Percentiles rank a stretch among this genome's conserved stretches.
These are phyloP conservation scores for Semotilus atromaculatus DNA, from an alignment of 2,797 vertebrate species.

Conservation along the genomic window DNA sequence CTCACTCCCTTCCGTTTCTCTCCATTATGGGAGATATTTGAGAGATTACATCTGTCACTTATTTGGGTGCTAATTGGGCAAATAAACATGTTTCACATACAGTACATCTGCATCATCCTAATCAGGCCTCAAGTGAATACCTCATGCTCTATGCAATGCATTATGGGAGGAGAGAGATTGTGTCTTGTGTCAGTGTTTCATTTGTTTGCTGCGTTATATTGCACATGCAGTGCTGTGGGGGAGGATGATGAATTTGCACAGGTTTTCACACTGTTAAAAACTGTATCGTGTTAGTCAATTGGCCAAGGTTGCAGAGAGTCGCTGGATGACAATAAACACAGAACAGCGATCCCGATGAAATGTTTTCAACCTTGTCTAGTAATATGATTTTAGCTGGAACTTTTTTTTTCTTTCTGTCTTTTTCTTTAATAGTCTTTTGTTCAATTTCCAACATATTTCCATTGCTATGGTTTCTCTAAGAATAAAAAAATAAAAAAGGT, in stretches of 20 bases:
- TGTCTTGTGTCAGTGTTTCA: slow-evolving; percentile 26
- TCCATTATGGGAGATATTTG: slow-evolving; percentile 64
- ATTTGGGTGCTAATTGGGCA: slow-evolving; percentile 73
- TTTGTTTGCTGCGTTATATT: slow-evolving; percentile 19
- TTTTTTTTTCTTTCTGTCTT: not conserved
- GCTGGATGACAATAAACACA: not conserved
- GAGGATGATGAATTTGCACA: slow-evolving; percentile 61
- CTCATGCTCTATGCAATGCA: not conserved
- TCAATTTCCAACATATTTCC: not conserved
- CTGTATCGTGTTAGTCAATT: not conserved
- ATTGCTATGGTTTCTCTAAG: not conserved
- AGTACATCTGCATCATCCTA: slow-evolving; percentile 73
- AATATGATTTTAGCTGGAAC: not conserved
- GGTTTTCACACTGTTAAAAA: slow-evolving; percentile 53
- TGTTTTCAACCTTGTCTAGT: not conserved
- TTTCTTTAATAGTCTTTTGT: not conserved
- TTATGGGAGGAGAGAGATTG: slow-evolving; percentile 11
- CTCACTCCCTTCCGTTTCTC: slow-evolving; percentile 53
- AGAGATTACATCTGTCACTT: slow-evolving; percentile 64
- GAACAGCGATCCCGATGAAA: not conserved
- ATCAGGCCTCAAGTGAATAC: slow-evolving; percentile 70
- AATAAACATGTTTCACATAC: slow-evolving; percentile 73
- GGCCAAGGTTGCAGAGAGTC: not conserved
- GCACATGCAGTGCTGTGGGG: slow-evolving; percentile 46
- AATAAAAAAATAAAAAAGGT: not conserved